Percentiles rank a stretch among this genome's conserved stretches.
Conservation (phyloP, 2,113 vertebrate species). For the Trinectes maculatus region DNA sequence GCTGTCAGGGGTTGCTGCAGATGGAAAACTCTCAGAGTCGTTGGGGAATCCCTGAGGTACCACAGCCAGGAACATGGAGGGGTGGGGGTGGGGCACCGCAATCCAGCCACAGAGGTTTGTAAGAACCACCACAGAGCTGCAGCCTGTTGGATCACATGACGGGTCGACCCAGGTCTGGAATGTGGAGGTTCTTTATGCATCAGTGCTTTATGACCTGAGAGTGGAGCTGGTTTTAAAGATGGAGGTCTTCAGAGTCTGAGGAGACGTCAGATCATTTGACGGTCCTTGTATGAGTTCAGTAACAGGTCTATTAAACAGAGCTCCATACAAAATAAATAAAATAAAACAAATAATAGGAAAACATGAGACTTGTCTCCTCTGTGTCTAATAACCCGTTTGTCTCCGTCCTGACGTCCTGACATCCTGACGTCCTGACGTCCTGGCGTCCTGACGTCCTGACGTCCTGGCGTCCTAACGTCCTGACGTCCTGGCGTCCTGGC, state of each 20-base stretch:
- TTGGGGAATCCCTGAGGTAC: slow-evolving; percentile 44
- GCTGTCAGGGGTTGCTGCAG: slow-evolving; percentile 57
- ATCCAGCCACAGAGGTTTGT: slow-evolving; percentile 4
- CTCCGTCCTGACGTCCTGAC: too few species aligned
- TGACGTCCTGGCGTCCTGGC: too few species aligned
- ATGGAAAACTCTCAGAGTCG: slow-evolving; percentile 57
- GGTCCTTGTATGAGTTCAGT: too few species aligned
- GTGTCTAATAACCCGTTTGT: too few species aligned
- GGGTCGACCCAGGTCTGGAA: slow-evolving; percentile 9
- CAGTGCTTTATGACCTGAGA: slow-evolving; percentile 11
- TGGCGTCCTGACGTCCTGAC: too few species aligned
- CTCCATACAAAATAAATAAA: too few species aligned
- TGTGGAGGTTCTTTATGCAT: too few species aligned
- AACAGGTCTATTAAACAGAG: too few species aligned
- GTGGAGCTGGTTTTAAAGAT: not conserved
- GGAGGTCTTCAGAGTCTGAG: not conserved
- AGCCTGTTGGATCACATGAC: slow-evolving; percentile 25
- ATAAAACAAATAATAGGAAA: too few species aligned
- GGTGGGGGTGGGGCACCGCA: not conserved
- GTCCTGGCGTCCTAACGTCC: too few species aligned
- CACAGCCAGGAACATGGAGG: slow-evolving; percentile 16
- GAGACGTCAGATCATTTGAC: slow-evolving; percentile 8
- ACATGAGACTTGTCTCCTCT: too few species aligned
- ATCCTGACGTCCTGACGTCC: too few species aligned
- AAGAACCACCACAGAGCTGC: slow-evolving; percentile 43